Percentiles rank a stretch among this genome's conserved stretches.
These are phyloP conservation scores for Tangara arthus DNA, from an alignment of 2,797 vertebrate species.

Conservation along the genomic window DNA sequence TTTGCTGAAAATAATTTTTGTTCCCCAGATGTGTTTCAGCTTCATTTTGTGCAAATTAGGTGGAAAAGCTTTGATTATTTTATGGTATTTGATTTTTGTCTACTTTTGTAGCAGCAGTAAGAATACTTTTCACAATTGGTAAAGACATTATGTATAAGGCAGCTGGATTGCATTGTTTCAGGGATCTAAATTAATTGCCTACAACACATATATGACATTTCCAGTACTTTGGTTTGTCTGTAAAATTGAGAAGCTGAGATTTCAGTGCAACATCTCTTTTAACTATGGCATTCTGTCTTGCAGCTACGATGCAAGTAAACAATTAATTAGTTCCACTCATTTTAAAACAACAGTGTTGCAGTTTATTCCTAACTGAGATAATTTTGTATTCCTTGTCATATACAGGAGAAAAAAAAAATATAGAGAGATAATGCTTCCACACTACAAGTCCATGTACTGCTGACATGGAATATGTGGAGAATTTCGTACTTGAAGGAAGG, in stretches of 20 bases:
- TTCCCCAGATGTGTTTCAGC: background rate
- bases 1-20: background rate
- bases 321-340: background rate
- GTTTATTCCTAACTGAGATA: background rate
- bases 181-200: background rate
- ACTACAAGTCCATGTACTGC: background rate
- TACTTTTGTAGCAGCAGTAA: background rate
- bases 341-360: background rate
- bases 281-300: background rate
- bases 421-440: background rate
- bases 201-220: background rate
- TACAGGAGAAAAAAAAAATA: background rate
- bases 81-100: background rate
- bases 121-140: background rate
- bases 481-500: slow-evolving; percentile 45
- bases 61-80: background rate
- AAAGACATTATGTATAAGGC: background rate
- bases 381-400: background rate
- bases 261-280: background rate
- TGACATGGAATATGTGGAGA: slow-evolving; percentile 48
- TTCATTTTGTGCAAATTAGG: background rate
- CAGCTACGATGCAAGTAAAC: background rate
- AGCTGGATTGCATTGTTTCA: background rate
- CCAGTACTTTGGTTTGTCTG: background rate
- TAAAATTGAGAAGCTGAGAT: background rate